Evolutionary conservation across 2,888 invertebrate genomes (phyloP).

Genomic region (Mycogona germanica): DNA sequence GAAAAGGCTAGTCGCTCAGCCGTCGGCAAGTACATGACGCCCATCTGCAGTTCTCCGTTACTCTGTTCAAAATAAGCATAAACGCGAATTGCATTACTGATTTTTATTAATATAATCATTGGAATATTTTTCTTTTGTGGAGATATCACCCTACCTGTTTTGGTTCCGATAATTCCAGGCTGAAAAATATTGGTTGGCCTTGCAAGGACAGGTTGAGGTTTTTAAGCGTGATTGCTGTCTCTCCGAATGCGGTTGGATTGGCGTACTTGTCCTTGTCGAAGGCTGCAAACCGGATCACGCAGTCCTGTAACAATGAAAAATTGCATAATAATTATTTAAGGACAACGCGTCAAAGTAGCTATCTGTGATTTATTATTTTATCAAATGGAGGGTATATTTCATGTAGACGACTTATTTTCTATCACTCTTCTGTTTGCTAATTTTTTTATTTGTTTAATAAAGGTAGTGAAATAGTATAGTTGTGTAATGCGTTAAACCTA

Average conservation of each 20-base stretch:
- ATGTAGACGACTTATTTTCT: too few relatives aligned
- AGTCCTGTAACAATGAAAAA: conserved; percentile 9
- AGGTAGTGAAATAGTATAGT: too few relatives aligned
- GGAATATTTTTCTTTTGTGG: background rate
- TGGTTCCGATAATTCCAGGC: conserved; percentile 13
- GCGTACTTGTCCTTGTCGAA: conserved; percentile 17
- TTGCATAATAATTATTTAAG: too few relatives aligned
- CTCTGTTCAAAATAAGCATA: background rate
- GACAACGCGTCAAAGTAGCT: too few relatives aligned
- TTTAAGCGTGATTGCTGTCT: conserved; percentile 6
- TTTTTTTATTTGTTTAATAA: too few relatives aligned
- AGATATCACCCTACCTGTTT: background rate
- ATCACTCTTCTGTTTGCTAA: too few relatives aligned
- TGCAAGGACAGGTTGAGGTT: conserved; percentile 5
- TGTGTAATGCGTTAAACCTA: too few relatives aligned
- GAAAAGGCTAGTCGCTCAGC: conserved; percentile 15
- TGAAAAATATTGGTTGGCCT: conserved; percentile 1
- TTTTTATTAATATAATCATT: background rate
- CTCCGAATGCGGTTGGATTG: conserved; percentile 14
- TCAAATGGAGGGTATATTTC: too few relatives aligned
- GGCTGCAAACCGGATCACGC: conserved; percentile 4
- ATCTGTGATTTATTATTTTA: too few relatives aligned
- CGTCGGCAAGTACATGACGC: conserved; percentile 17
- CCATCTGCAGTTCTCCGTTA: conserved; percentile 15
- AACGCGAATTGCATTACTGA: background rate